Percentiles rank a stretch among this genome's conserved stretches.
These are phyloP conservation scores for Sebastiscus tertius DNA, from an alignment of 2,797 vertebrate species.

Conservation along the genomic window DNA sequence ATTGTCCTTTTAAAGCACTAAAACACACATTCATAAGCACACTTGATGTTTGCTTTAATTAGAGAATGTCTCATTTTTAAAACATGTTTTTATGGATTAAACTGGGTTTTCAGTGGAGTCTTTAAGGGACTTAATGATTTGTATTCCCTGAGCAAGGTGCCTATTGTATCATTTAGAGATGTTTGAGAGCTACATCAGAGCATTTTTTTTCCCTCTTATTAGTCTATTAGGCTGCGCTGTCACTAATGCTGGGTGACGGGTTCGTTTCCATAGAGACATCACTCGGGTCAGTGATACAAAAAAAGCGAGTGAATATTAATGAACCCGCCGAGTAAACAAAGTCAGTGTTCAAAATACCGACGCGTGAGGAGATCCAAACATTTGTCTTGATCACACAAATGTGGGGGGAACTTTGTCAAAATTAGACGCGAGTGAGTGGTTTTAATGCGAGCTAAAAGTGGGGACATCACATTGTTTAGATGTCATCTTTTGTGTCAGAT, in stretches of 20 bases:
- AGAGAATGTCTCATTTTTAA: slow-evolving; percentile 1
- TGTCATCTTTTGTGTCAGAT: slow-evolving; percentile 1
- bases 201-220: slow-evolving; percentile 27
- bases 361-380: slow-evolving; percentile 20
- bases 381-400: slow-evolving; percentile 38
- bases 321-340: slow-evolving; percentile 33
- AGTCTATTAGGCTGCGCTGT: slow-evolving; percentile 34
- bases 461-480: neutral
- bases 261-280: slow-evolving; percentile 70
- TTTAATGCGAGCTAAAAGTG: slow-evolving; percentile 31
- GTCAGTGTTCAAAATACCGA: slow-evolving; percentile 9
- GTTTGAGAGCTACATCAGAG: slow-evolving; percentile 46
- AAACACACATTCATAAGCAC: neutral
- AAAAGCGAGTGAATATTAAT: slow-evolving; percentile 47
- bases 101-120: slow-evolving; percentile 8
- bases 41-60: slow-evolving; percentile 17
- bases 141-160: slow-evolving; percentile 23
- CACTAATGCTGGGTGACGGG: slow-evolving; percentile 36
- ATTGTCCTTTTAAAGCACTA: no score
- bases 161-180: slow-evolving; percentile 31
- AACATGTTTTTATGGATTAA: slow-evolving; percentile 20
- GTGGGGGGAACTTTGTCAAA: slow-evolving; percentile 36
- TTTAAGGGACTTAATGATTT: slow-evolving; percentile 40
- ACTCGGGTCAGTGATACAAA: slow-evolving; percentile 33
- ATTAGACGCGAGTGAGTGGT: slow-evolving; percentile 6